phyloP scores from a whole-genome alignment of 2,113 vertebrate species.

The human (Homo sapiens) region DNA sequence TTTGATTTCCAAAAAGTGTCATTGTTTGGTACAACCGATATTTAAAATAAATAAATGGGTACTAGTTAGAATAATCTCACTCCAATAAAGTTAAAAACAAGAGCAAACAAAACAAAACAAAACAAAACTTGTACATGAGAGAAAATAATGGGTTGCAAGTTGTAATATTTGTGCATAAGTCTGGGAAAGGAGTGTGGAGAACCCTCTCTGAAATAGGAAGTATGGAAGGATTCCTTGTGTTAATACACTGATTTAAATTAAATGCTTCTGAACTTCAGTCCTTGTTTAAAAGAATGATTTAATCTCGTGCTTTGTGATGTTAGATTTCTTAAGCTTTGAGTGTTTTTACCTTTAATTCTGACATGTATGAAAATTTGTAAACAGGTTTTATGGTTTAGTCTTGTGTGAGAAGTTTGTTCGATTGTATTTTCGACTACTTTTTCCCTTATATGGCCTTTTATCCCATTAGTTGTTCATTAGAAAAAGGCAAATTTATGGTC shows the following conservation, averaged over 20 bases:
- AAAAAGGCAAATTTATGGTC: slow-evolving; percentile 52
- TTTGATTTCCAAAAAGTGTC: slow-evolving; percentile 43
- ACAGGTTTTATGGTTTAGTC: slow-evolving; percentile 29
- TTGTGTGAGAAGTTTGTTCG: slow-evolving; percentile 28
- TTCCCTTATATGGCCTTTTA: not conserved
- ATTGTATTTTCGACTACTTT: not conserved
- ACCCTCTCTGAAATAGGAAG: not conserved
- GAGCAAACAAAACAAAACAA: not conserved
- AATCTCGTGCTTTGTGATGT: not conserved
- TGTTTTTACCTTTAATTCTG: not conserved
- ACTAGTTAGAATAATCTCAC: slow-evolving; percentile 21
- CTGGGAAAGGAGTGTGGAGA: slow-evolving; percentile 3
- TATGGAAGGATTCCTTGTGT: slow-evolving; percentile 23
- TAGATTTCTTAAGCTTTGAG: slow-evolving; percentile 13
- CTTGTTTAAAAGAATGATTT: slow-evolving; percentile 9
- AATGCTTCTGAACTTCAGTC: slow-evolving; percentile 32
- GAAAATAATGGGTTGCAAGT: slow-evolving; percentile 9
- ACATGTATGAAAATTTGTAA: not conserved
- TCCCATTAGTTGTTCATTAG: not conserved
- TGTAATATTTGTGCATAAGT: slow-evolving; percentile 39
- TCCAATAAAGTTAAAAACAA: not conserved
- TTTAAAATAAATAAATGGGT: not conserved
- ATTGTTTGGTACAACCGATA: slow-evolving; percentile 10
- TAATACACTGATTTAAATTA: slow-evolving; percentile 17
- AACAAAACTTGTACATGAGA: not conserved